Evolutionary conservation across 1,140 invertebrate species (phyloP).

Genomic region (Tetramorium parvispinum): DNA sequence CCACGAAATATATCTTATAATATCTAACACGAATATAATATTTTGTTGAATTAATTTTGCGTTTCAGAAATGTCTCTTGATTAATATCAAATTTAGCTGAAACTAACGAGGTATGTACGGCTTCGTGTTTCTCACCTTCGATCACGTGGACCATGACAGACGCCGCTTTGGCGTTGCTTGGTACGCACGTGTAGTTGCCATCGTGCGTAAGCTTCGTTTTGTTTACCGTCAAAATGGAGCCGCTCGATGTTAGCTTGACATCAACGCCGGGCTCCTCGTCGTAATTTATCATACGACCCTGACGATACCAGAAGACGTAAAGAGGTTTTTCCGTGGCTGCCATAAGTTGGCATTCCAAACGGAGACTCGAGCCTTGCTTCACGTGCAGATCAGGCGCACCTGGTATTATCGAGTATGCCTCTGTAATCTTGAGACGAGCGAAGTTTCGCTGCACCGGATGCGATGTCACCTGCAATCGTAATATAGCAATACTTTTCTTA

Average conservation of each 20-base stretch:
- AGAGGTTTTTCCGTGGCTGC: slow-evolving; percentile 90
- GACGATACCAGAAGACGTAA: slow-evolving; percentile 94
- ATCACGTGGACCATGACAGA: slow-evolving; percentile 90
- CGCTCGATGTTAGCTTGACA: slow-evolving; percentile 84
- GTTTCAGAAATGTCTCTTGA: not conserved
- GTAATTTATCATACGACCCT: slow-evolving; percentile 91
- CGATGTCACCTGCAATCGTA: slow-evolving; percentile 79
- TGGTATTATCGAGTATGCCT: slow-evolving; percentile 91
- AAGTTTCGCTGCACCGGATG: slow-evolving; percentile 83
- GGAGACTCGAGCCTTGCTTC: slow-evolving; percentile 90
- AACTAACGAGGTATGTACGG: not conserved
- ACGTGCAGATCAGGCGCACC: slow-evolving; percentile 92
- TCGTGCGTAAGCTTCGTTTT: slow-evolving; percentile 87
- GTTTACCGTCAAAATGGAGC: slow-evolving; percentile 86
- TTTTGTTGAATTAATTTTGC: not conserved
- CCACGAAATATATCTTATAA: no score
- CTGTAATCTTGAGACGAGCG: slow-evolving; percentile 84
- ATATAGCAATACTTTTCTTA: not conserved
- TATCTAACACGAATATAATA: not conserved
- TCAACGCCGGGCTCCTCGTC: slow-evolving; percentile 87
- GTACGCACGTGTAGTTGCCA: slow-evolving; percentile 90
- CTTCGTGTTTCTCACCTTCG: slow-evolving; percentile 81
- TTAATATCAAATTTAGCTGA: not conserved
- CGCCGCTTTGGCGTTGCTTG: slow-evolving; percentile 89
- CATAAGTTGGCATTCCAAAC: slow-evolving; percentile 90